Evolutionary conservation across 2,797 vertebrate species (phyloP), one percentile per base, ranked within the genome.

Genomic region (Micromesistius poutassou): DNA sequence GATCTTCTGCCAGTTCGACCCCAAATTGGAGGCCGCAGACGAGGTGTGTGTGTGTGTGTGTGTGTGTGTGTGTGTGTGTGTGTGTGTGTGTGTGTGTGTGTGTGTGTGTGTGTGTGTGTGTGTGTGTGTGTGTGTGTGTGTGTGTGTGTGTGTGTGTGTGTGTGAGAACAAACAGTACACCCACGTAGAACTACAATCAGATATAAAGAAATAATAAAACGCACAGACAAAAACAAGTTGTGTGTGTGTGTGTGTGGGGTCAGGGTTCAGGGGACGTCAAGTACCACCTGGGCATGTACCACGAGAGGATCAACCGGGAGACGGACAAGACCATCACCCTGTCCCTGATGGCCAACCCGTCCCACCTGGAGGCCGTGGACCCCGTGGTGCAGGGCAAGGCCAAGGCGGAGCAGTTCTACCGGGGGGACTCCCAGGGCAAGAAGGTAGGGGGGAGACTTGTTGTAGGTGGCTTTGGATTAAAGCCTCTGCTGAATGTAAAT

Each of bases 1-100:
- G 89, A 97, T 98, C 87, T 98, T 98, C 92, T 98, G 96, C 86
- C 96, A 97, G 86, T 97, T 97, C 83, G 96, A 97, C 87, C 94
- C 97, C 78, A 97, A 97, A 84, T 90, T 98, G 86, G 96, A 98
- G 87, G 96, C 96, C 8, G 93, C 95, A 0, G 96, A 97, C 76
- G 96, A 97, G 95, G 96, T 92, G 75, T 78, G 74, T 55, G 22
- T 10, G 30, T 77, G 16, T 22, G 5, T 31, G 40, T 66, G n/a
- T 28, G 62, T 66, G 62, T 66, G 62, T 9, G 62, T 66, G 62
- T 62, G 33, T 28, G 62, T 66, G 62, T 28, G 25, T 9, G 62
- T 66, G 62, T 62, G 55, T 62, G 55, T 62, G 55, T 76, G 46
- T 55, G 55, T 62, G 55, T 62, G 55, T 9, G 55, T n/a, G 55